Base-by-base conservation (phyloP, 2,888 invertebrate genomes). In the Lasioglossum leucozonium region DNA sequence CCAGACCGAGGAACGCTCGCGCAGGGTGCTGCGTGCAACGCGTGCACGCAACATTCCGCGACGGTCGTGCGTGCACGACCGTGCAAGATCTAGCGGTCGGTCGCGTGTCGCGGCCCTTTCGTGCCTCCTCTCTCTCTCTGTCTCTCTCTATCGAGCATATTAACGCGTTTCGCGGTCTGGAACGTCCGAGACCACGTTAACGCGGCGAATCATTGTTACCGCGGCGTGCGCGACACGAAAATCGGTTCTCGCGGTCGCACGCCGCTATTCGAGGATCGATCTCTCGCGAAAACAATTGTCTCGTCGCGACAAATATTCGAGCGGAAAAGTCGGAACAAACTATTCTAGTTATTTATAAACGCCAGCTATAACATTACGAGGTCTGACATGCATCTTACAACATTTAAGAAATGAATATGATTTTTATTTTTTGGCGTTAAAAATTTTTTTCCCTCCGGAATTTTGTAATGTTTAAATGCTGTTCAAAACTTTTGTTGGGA, bases 81-180 rank as follows among this genome's bases (percentile, higher is more conserved):
- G 37, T 37, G 62, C 62, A 34, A 16, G 37, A 34, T 10, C 10
- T 37, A 22, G 34, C 67, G 65, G 34, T 67, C 18, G 37, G 34
- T 69, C 67, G 67, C 67, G 44, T n/a, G 71, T 78, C 71, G 55
- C 44, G 37, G 42, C 6, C 51, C 30, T 47, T 74, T 73, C 79
- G 79, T 80, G 74, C 79, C 69, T 16, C 16, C 18, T 34, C n/a
- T n/a, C n/a, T n/a, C n/a, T n/a, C n/a, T n/a, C n/a, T n/a, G n/a
- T n/a, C n/a, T n/a, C n/a, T n/a, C n/a, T n/a, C 42, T 34, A 55
- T 71, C 75, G 40, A 67, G 42, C 44, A 5, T 55, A 55, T 62
- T 71, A 51, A 82, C 47, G 30, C 62, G 37, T 69, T 30, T 26
- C 65, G 77, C 71, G 77, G 77, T 73, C 69, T 67, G 37, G 42